phyloP scores from a whole-genome alignment of 2,888 invertebrate species.

The Selenia dentaria region DNA sequence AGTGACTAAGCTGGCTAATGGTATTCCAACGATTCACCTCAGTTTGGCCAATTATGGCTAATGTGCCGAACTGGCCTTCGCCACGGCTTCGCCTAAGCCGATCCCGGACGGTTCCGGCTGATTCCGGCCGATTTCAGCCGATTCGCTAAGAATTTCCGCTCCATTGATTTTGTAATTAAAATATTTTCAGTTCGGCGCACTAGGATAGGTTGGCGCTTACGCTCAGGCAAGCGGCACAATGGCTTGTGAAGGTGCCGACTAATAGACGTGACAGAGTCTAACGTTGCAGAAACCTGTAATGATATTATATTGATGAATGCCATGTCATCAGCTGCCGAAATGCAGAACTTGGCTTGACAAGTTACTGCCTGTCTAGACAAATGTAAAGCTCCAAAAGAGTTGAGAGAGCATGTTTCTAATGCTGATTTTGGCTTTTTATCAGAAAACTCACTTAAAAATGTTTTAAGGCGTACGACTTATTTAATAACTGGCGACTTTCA shows the following conservation, averaged over 20 bases:
- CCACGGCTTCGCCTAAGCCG: slow-evolving; percentile 13
- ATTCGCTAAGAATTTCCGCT: slow-evolving; percentile 16
- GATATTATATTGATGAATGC: too few relatives aligned
- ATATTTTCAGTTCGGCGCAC: slow-evolving; percentile 7
- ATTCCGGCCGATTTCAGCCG: slow-evolving; percentile 3
- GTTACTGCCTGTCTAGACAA: too few relatives aligned
- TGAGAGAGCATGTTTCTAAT: too few relatives aligned
- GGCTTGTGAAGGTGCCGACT: slow-evolving; percentile 10
- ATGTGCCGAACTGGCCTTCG: slow-evolving; percentile 10
- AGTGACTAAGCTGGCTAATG: slow-evolving; percentile 39
- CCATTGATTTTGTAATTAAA: slow-evolving; percentile 25
- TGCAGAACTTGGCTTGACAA: too few relatives aligned
- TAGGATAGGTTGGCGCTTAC: neutral
- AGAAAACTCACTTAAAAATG: too few relatives aligned
- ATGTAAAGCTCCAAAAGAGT: too few relatives aligned
- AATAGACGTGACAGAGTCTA: too few relatives aligned
- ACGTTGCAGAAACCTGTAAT: too few relatives aligned
- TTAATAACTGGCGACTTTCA: too few relatives aligned
- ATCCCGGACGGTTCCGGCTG: slow-evolving; percentile 1
- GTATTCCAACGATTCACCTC: slow-evolving; percentile 43
- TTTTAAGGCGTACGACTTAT: too few relatives aligned
- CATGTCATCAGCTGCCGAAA: too few relatives aligned
- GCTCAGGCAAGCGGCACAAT: neutral
- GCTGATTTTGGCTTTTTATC: too few relatives aligned
- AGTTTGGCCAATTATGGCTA: slow-evolving; percentile 20